phyloP scores from a whole-genome alignment of 2,888 invertebrate genomes.

The Crioceris asparagi region DNA sequence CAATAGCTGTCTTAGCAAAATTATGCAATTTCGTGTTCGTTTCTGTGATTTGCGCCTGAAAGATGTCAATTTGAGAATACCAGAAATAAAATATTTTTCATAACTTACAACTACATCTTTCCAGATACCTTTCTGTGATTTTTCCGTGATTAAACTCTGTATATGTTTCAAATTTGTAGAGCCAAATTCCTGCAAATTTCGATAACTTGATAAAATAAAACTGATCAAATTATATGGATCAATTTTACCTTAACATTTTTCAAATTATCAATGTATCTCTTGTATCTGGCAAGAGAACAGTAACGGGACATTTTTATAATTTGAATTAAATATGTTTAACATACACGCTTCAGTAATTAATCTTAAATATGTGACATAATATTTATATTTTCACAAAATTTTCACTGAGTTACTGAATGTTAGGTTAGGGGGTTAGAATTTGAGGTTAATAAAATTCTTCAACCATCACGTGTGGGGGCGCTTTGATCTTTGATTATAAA shows the following conservation, averaged over 20 bases:
- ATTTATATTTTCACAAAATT: too few species aligned
- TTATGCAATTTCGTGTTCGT: too few species aligned
- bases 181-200: slow-evolving; percentile 1
- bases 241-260: slow-evolving; percentile 17
- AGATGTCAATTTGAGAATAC: neutral
- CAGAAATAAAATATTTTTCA: neutral
- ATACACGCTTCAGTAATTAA: too few species aligned
- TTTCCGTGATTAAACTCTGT: slow-evolving; percentile 4
- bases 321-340: too few species aligned
- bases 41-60: too few species aligned
- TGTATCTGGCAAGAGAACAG: slow-evolving; percentile 16
- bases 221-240: neutral
- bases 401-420: too few species aligned
- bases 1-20: too few species aligned
- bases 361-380: too few species aligned
- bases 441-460: too few species aligned
- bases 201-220: slow-evolving; percentile 12
- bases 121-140: slow-evolving; percentile 4
- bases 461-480: too few species aligned
- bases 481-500: too few species aligned
- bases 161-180: slow-evolving; percentile 1
- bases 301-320: slow-evolving; percentile 16
- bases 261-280: slow-evolving; percentile 12
- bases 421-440: too few species aligned
- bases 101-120: slow-evolving; percentile 7